Percentiles rank a stretch among this genome's conserved stretches.
Conservation (phyloP, 2,888 invertebrate genomes). For the Stomorhina lunata region DNA sequence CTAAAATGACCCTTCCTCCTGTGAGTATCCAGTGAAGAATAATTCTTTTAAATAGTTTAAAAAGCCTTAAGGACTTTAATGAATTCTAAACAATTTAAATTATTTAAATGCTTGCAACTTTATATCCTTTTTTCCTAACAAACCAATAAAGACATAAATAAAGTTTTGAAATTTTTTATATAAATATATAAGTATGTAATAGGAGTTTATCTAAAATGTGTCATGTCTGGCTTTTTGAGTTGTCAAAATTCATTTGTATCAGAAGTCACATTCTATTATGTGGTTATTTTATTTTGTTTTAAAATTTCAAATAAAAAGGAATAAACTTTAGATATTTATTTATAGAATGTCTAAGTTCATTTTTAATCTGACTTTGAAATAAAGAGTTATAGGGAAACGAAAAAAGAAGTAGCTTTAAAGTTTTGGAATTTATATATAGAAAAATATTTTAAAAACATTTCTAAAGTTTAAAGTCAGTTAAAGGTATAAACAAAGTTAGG, state of each 20-base stretch:
- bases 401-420: too few relatives aligned
- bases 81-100: slow-evolving; percentile 27
- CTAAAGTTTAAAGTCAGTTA: too few relatives aligned
- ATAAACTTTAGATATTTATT: not conserved
- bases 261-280: slow-evolving; percentile 30
- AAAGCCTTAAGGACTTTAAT: not conserved
- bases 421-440: too few relatives aligned
- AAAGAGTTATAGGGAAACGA: too few relatives aligned
- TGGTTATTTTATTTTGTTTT: slow-evolving; percentile 41
- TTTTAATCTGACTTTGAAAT: too few relatives aligned
- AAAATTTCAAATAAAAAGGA: slow-evolving; percentile 9
- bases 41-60: not conserved
- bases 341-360: too few relatives aligned
- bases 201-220: too few relatives aligned
- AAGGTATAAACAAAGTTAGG: too few relatives aligned
- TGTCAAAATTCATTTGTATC: slow-evolving; percentile 39
- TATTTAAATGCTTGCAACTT: not conserved
- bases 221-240: slow-evolving; percentile 18
- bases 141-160: not conserved
- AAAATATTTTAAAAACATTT: too few relatives aligned
- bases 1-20: too few relatives aligned
- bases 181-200: too few relatives aligned
- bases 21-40: too few relatives aligned
- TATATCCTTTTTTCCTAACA: not conserved
- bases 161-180: not conserved